Percentiles rank a stretch among this genome's conserved stretches.
phyloP scores from a whole-genome alignment of 2,797 vertebrate genomes.

The Clarias platycephalus region DNA sequence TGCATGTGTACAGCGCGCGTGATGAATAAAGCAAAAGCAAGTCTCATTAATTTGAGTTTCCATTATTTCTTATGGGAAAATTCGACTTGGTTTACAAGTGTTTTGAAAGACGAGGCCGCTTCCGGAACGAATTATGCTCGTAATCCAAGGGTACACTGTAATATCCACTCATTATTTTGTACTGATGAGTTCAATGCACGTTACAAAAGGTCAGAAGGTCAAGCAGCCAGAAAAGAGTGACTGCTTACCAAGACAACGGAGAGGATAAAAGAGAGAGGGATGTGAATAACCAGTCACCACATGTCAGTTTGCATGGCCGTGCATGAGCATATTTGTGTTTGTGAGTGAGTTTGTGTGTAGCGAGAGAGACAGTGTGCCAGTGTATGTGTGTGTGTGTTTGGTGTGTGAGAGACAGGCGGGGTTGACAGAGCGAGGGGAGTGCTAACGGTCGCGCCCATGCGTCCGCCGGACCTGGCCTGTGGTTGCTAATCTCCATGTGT shows the following conservation, averaged over 20 bases:
- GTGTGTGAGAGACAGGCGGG: conserved; percentile 31
- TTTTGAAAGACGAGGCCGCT: no score
- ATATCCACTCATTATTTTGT: background rate
- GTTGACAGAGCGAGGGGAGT: conserved; percentile 38
- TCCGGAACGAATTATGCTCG: no score
- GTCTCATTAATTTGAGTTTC: no score
- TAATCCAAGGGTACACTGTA: no score
- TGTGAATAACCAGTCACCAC: conserved; percentile 1
- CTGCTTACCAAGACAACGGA: background rate
- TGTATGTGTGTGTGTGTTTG: conserved; percentile 26
- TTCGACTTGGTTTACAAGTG: no score
- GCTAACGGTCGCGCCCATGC: conserved; percentile 60
- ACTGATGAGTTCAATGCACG: background rate
- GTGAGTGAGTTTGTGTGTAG: conserved; percentile 25
- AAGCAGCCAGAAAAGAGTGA: background rate
- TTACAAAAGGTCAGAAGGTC: conserved; percentile 30
- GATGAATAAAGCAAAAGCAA: no score
- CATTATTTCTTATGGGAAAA: no score
- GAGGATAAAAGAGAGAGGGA: background rate
- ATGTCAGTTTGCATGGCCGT: conserved; percentile 15
- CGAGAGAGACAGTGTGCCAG: conserved; percentile 4
- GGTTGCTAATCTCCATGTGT: conserved; percentile 67
- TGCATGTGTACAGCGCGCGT: no score
- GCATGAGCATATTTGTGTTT: conserved; percentile 13
- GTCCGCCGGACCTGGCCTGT: conserved; percentile 64